Percentiles rank a stretch among this genome's conserved stretches.
phyloP scores from a whole-genome alignment of 1,140 invertebrate species.

The Nixonia krombeini region DNA sequence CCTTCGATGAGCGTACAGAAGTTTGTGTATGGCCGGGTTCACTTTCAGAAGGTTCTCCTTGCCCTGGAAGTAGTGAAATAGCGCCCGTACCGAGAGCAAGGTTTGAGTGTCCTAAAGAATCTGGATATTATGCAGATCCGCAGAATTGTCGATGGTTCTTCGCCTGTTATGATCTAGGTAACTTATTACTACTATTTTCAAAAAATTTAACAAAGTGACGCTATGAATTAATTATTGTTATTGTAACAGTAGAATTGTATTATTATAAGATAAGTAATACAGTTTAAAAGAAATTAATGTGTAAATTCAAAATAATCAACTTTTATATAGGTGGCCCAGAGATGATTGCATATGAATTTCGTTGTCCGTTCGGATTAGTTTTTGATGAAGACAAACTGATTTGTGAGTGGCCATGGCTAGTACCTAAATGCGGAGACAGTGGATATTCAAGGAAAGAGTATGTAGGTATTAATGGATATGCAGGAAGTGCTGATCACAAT shows the following conservation, averaged over 20 bases:
- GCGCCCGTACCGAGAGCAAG: conserved; percentile 78
- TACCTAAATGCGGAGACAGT: conserved; percentile 75
- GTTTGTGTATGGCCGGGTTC: conserved; percentile 88
- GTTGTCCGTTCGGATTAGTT: conserved; percentile 85
- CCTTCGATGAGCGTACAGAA: conserved; percentile 84
- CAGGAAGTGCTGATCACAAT: background rate
- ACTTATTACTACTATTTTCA: too few species aligned
- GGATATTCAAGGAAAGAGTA: conserved; percentile 28
- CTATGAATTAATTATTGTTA: too few species aligned
- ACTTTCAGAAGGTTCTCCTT: conserved; percentile 79
- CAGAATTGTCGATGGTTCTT: conserved; percentile 91
- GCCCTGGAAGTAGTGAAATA: conserved; percentile 82
- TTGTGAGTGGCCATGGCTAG: conserved; percentile 89
- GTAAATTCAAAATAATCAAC: too few species aligned
- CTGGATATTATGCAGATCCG: conserved; percentile 84
- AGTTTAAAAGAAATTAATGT: too few species aligned
- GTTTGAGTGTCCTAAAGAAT: conserved; percentile 76
- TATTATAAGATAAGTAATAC: too few species aligned
- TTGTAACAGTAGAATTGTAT: too few species aligned
- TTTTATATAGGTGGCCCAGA: conserved; percentile 54
- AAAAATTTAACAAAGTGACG: too few species aligned
- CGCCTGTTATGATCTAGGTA: conserved; percentile 83
- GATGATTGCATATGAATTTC: conserved; percentile 84
- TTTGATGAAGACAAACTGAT: conserved; percentile 81
- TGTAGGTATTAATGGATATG: conserved; percentile 8